A percentile compares a stretch with the other conserved stretches of the same genome.
Conservation (phyloP, 2,888 invertebrate genomes). For the Ophion costatus region DNA sequence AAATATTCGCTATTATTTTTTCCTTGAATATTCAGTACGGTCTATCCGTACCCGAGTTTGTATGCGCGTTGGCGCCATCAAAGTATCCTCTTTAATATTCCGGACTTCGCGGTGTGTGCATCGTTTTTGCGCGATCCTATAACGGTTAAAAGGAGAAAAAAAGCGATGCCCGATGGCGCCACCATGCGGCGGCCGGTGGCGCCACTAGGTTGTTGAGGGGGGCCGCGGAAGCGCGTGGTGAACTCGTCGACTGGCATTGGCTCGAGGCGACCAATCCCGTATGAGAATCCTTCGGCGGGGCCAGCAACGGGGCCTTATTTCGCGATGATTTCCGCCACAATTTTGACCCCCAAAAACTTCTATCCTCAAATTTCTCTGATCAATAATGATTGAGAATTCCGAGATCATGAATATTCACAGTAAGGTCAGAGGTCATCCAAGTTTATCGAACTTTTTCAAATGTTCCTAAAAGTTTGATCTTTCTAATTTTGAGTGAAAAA, state of each 20-base stretch:
- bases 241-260: neutral
- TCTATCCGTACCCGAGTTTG: neutral
- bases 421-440: neutral
- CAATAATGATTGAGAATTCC: neutral
- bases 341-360: neutral
- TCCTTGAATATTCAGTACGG: conserved; percentile 36
- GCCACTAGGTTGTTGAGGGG: neutral
- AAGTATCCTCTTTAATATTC: neutral
- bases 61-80: neutral
- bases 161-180: neutral
- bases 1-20: conserved; percentile 39
- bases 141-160: neutral
- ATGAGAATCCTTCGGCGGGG: too few relatives aligned
- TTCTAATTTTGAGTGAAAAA: too few relatives aligned
- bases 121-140: neutral
- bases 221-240: neutral
- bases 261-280: neutral
- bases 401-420: neutral
- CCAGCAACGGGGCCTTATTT: too few relatives aligned
- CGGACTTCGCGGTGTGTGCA: neutral
- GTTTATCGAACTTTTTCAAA: neutral
- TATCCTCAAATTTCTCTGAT: neutral
- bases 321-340: too few relatives aligned
- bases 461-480: too few relatives aligned
- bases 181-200: neutral